Evolutionary conservation across 2,797 vertebrate genomes (phyloP).

Genomic region (Myotis myotis): DNA sequence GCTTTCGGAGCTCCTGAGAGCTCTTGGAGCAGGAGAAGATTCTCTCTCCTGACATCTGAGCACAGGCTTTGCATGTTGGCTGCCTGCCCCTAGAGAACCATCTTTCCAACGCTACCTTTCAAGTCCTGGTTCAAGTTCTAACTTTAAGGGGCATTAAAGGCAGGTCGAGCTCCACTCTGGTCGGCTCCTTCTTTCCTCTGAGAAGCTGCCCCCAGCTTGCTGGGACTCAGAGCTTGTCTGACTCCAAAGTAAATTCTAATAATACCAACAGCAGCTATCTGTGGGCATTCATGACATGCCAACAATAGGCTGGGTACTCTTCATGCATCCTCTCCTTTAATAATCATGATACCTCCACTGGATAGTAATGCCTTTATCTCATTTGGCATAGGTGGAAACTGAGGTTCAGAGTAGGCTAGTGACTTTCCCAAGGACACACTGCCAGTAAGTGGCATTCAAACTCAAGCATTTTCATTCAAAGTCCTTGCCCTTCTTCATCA

Average conservation of each 20-base stretch:
- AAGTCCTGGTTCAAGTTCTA: neutral
- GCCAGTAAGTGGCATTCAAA: neutral
- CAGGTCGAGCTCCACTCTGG: neutral
- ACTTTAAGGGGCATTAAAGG: neutral
- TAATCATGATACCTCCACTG: neutral
- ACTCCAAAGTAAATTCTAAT: neutral
- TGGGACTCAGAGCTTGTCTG: neutral
- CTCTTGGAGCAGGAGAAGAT: neutral
- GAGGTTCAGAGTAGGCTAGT: neutral
- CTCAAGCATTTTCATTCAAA: neutral
- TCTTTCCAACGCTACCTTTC: neutral
- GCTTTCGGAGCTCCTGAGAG: neutral
- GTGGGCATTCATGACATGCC: neutral
- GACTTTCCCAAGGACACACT: neutral
- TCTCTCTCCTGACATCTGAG: neutral
- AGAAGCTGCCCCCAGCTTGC: neutral
- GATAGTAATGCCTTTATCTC: neutral
- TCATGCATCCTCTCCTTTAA: neutral
- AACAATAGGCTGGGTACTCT: neutral
- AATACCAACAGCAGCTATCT: neutral
- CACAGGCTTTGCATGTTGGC: neutral
- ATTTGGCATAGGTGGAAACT: neutral
- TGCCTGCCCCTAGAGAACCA: neutral
- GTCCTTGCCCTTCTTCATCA: neutral
- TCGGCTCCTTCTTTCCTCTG: neutral